Base-by-base conservation (phyloP, 2,888 invertebrate species). In the Autographa pulchrina region DNA sequence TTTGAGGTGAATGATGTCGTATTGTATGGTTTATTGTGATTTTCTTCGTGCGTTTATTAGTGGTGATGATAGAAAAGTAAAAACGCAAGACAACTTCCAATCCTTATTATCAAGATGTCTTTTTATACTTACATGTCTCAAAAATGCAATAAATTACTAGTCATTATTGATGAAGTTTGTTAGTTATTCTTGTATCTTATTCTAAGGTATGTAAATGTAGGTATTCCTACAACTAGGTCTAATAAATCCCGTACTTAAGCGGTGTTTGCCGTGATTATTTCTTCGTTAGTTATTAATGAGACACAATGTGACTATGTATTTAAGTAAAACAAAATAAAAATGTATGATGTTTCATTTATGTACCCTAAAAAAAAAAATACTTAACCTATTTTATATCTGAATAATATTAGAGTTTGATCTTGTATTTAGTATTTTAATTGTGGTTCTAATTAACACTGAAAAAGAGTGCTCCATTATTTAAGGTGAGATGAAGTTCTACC, bases 161-260 rank as follows among this genome's bases (percentile, higher is more conserved):
- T 95, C 94, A 95, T 92, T 92, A 93, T 84, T 86, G 72, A 89
- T 90, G 91, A 93, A 90, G 91, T 93, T 93, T 94, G 92, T 93
- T 94, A 94, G 92, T 90, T 87, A 91, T 90, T 89, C 90, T 92
- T 90, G 86, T 88, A 90, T 91, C 77, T 72, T 84, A 91, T 89
- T 91, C 89, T 91, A 89, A 91, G 85, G 80, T 87, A 87, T 85
- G 81, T 85, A 84, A 85, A 80, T 82, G 81, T 89, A 87, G 90
- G 90, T 92, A 92, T 92, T 92, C 92, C 94, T 93, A 90, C 88
- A 86, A 88, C 85, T 92, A 92, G 92, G 90, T 91, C 91, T 93
- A 92, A 92, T 80, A 74, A 73, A 82, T 92, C 88, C 88, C 86
- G 86, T 88, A 86, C 68, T 62, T 86, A 86, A 81, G 90, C 89